Evolutionary conservation across 2,888 invertebrate genomes (phyloP), one percentile per base, ranked within the genome.

Genomic region (Tetragonisca angustula): DNA sequence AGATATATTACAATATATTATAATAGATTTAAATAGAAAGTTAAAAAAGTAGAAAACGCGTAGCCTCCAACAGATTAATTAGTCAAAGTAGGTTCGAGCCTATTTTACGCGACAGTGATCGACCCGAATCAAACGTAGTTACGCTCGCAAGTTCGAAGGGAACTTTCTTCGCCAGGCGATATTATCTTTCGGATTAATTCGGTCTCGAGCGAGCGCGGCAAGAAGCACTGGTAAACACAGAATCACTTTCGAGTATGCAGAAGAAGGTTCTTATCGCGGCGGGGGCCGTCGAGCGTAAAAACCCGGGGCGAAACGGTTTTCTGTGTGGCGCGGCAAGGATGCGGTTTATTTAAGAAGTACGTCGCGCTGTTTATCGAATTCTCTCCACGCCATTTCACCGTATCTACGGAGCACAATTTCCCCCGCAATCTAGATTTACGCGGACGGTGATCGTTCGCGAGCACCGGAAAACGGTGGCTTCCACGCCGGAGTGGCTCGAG

Each of bases 341-440:
- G 68, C 49, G 54, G 71, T 27, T 71, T 67, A 64, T 71, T 80
- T 67, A 61, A 71, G 59, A n/a, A 80, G 50, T 56, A 17, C 49
- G n/a, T 21, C n/a, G 24, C 70, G n/a, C 70, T 71, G 50, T 80
- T 80, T 67, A 74, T 79, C 79, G 79, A 59, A 71, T 82, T 70
- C 52, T 59, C 72, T 67, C 64, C 70, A 27, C 56, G 70, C 21
- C 70, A 43, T 76, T 80, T 71, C 56, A 24, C 56, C 76, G 50
- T 32, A 67, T 76, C 64, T 19, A 36, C 36, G 32, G 49, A 17
- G 65, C 56, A 17, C 65, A 71, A 67, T 64, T 79, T 79, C 65
- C n/a, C n/a, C 36, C 64, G 27, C 49, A 36, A 74, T 84, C 67
- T 71, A 52, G 74, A 73, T 67, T 68, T 81, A 79, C 62, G 72